Evolutionary conservation across 2,888 invertebrate species (phyloP), one percentile per base, ranked within the genome.

Genomic region (Conops quadrifasciatus): DNA sequence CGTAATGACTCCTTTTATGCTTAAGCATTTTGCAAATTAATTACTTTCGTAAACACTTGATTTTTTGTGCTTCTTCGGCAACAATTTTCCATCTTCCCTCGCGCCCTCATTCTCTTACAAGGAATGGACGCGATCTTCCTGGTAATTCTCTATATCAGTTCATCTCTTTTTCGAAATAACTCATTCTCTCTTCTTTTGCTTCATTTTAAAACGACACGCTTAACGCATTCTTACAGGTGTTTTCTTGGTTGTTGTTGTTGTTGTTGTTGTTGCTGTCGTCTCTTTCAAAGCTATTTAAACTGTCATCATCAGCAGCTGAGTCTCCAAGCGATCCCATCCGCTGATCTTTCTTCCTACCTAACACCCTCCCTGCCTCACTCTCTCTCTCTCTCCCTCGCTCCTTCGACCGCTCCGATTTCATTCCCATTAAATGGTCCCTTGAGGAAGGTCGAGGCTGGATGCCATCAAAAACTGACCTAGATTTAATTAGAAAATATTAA

Each of bases 401-500:
- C 21, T n/a, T 19, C n/a, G 13, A 21, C 21, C n/a, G 53, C 9
- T 53, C 9, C 53, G n/a, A 21, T 53, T 53, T 53, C 53, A 21
- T 53, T 21, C 53, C 11, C 53, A 53, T 53, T 53, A 53, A 53
- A 21, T 53, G 53, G 3, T 58, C 49, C 51, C 43, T 36, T 53
- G 65, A 36, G 58, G 36, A 67, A 67, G 43, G 67, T 36, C 58
- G 67, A 16, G 67, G 56, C 58, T 21, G 21, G 21, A 26, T 0
- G 26, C 45, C 45, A 16, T 21, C 7, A 43, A 13, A 67, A 56
- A 36, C 56, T 67, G 67, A 67, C 67, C 67, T 26, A 62, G 9
- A 62, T 68, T 53, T 53, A 49, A 68, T 62, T 68, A 68, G 62
- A 68, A 67, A 62, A 62, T 68, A 51, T 60, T 49, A 60, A 51